phyloP scores from a whole-genome alignment of 2,888 invertebrate genomes.

The Carcina quercana region DNA sequence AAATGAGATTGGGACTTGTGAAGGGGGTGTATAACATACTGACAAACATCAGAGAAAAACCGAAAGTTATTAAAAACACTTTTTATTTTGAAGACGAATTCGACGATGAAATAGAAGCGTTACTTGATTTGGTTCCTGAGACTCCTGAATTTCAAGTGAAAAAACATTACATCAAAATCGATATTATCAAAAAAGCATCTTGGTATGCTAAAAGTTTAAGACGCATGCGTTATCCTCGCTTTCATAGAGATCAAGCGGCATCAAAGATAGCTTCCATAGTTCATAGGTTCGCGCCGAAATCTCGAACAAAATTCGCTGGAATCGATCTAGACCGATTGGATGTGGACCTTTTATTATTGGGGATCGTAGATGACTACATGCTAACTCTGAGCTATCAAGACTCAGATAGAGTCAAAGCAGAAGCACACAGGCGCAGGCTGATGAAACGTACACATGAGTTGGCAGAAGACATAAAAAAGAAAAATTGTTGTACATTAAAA shows the following conservation, averaged over 20 bases:
- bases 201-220: slow-evolving; percentile 35
- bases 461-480: slow-evolving; percentile 22
- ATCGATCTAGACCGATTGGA: no score
- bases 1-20: slow-evolving; percentile 33
- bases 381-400: slow-evolving; percentile 29
- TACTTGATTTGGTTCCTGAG: slow-evolving; percentile 37
- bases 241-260: slow-evolving; percentile 23
- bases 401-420: slow-evolving; percentile 31
- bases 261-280: slow-evolving; percentile 12
- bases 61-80: slow-evolving; percentile 27
- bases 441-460: slow-evolving; percentile 26
- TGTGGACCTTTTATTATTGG: slow-evolving; percentile 35
- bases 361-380: slow-evolving; percentile 40
- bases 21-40: slow-evolving; percentile 43
- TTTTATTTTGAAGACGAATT: slow-evolving; percentile 37
- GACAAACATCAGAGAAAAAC: slow-evolving; percentile 38
- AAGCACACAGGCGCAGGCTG: slow-evolving; percentile 32
- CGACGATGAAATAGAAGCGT: slow-evolving; percentile 36
- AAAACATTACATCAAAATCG: slow-evolving; percentile 32
- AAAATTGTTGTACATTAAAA: slow-evolving; percentile 23
- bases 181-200: slow-evolving; percentile 33
- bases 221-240: slow-evolving; percentile 30
- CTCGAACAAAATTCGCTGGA: no score
- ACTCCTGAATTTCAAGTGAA: slow-evolving; percentile 25
- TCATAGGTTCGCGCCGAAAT: slow-evolving; percentile 20